These are phyloP conservation scores for Lypha dubia DNA, from an alignment of 2,888 invertebrate genomes.

Conservation along the genomic window DNA sequence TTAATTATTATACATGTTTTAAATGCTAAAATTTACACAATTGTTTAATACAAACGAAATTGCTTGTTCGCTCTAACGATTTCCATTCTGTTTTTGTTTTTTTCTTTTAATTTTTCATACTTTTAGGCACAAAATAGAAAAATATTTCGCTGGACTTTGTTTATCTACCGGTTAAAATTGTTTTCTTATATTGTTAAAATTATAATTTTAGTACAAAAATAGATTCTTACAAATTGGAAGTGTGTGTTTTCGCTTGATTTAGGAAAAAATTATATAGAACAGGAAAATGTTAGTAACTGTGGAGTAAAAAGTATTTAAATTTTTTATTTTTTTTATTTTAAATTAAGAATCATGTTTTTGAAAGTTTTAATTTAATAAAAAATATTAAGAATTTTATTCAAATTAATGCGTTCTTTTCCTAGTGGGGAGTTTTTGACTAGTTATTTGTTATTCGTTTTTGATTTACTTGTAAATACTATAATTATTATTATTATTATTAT, in stretches of 20 bases:
- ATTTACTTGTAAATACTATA: constrained; percentile 43
- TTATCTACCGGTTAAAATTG: constrained; percentile 9
- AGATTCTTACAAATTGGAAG: constrained; percentile 60
- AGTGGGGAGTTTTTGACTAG: constrained; percentile 14
- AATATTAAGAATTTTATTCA: neutral
- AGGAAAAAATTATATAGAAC: constrained; percentile 50
- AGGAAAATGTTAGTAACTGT: constrained; percentile 45
- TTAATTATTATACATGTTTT: constrained; percentile 19
- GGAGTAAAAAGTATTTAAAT: too few species aligned
- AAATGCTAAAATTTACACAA: constrained; percentile 54
- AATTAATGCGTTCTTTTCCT: constrained; percentile 20
- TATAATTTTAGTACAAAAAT: constrained; percentile 68
- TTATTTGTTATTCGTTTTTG: constrained; percentile 30
- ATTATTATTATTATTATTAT: too few species aligned
- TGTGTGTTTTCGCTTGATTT: constrained; percentile 41
- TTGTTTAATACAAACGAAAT: constrained; percentile 4
- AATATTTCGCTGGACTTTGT: constrained; percentile 53
- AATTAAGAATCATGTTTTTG: neutral
- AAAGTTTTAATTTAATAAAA: neutral
- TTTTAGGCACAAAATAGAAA: constrained; percentile 61
- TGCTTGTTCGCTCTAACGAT: neutral
- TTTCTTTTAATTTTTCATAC: constrained; percentile 31
- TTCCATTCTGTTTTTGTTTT: neutral
- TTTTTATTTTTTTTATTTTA: too few species aligned
- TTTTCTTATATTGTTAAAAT: constrained; percentile 48